Conservation (phyloP, 2,888 invertebrate species). For the Trissolcus brochymenae region DNA sequence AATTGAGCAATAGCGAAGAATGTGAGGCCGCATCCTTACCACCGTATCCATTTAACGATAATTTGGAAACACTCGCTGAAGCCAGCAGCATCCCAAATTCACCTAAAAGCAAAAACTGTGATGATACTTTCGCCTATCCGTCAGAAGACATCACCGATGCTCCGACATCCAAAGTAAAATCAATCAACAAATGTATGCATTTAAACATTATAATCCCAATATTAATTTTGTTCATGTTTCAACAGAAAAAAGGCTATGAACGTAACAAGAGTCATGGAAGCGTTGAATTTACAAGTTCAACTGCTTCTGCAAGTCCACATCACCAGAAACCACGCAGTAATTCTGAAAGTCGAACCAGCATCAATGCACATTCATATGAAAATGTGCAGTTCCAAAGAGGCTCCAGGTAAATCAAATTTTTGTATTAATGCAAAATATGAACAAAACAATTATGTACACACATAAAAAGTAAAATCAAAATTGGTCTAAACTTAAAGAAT, state of each 20-base stretch:
- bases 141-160: conserved; percentile 52
- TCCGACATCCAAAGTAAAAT: conserved; percentile 16
- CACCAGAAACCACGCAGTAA: conserved; percentile 66
- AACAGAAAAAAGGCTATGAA: conserved; percentile 13
- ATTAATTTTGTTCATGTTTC: not conserved
- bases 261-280: conserved; percentile 63
- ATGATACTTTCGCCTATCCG: conserved; percentile 59
- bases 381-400: conserved; percentile 65
- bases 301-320: conserved; percentile 51
- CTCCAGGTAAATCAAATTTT: conserved; percentile 36
- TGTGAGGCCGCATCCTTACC: conserved; percentile 77
- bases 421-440: no score
- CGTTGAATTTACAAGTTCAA: conserved; percentile 55
- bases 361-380: conserved; percentile 65
- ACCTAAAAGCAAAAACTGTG: conserved; percentile 62
- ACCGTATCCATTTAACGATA: conserved; percentile 74
- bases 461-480: no score
- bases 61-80: conserved; percentile 75
- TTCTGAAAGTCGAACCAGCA: conserved; percentile 66
- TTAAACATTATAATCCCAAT: no score
- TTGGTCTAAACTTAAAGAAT: no score
- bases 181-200: not conserved
- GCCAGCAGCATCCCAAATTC: conserved; percentile 74
- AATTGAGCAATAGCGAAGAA: conserved; percentile 59
- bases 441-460: no score